Base-by-base conservation (phyloP, 2,888 invertebrate species). In the Archips crataeganus region DNA sequence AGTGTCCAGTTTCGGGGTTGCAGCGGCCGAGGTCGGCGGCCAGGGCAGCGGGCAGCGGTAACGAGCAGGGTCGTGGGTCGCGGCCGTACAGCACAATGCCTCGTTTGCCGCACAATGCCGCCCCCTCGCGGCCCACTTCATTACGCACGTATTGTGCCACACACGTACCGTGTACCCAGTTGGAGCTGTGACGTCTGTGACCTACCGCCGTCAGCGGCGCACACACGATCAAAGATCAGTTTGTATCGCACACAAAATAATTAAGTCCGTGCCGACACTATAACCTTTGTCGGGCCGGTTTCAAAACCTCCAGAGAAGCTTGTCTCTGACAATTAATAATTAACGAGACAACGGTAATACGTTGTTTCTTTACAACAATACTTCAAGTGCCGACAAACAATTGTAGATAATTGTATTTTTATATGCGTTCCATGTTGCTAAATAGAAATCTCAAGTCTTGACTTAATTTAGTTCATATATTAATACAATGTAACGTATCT, bases 71-170 rank as follows among this genome's bases (percentile, higher is more conserved):
- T 90, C 89, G 87, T 83, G 90, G 91, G 90, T 90, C 90, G 90
- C 81, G 79, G 67, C 42, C n/a, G 61, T 23, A 57, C 51, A 63
- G 67, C 82, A 93, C 93, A 94, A 94, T 94, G 89, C 84, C 89
- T 93, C 93, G 91, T 93, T 92, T 92, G 89, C 81, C 77, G 80
- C 85, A 93, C 92, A 93, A 93, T 89, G 87, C 91, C 92, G 91
- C 92, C 92, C 90, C 91, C 92, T 90, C 90, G 85, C 87, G 85
- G 90, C 90, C 90, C 91, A 94, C 94, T 94, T 94, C 94, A 94
- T 94, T 94, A 94, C 94, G 94, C 94, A 90, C 82, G 87, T 91
- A 94, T 94, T 94, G 94, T 94, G 83, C 85, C 78, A 80, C 82
- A 81, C 81, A 81, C 81, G 83, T 84, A 84, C 83, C 85, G 87